Conservation (phyloP, 2,113 vertebrate genomes). For the Elachura formosa region DNA sequence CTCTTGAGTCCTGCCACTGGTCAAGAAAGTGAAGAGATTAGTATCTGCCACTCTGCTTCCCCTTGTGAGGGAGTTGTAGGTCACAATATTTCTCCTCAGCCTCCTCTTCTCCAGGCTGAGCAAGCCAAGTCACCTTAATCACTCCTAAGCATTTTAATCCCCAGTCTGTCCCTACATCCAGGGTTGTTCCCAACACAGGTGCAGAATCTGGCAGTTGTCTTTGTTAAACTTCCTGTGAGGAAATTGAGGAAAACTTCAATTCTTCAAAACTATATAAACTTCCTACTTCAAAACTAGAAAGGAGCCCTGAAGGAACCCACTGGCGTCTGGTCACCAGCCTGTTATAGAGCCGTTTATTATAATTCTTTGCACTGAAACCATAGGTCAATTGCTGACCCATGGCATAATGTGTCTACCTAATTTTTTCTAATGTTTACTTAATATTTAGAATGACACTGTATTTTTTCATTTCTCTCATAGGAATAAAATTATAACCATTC, state of each 20-base stretch:
- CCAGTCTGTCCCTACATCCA: background rate
- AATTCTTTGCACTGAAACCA: background rate
- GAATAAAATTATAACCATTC: background rate
- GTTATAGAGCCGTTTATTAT: background rate
- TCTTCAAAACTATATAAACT: too few species aligned
- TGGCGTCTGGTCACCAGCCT: background rate
- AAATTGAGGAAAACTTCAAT: background rate
- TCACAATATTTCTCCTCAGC: background rate
- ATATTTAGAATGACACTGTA: background rate
- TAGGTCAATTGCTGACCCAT: background rate
- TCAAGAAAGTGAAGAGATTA: background rate
- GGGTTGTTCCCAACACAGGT: background rate
- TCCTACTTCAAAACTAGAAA: too few species aligned
- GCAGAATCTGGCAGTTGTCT: background rate
- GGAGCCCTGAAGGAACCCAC: background rate
- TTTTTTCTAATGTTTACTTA: background rate
- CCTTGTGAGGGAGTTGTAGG: background rate
- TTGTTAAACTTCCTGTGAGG: background rate
- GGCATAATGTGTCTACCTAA: background rate
- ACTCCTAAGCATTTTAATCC: background rate
- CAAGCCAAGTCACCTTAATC: background rate
- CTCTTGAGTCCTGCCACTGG: background rate
- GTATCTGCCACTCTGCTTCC: background rate
- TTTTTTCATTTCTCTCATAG: background rate
- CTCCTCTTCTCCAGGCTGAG: too few species aligned